Percentiles rank a stretch among this genome's conserved stretches.
Conservation (phyloP, 2,888 invertebrate species). For the Colostygia pectinataria region DNA sequence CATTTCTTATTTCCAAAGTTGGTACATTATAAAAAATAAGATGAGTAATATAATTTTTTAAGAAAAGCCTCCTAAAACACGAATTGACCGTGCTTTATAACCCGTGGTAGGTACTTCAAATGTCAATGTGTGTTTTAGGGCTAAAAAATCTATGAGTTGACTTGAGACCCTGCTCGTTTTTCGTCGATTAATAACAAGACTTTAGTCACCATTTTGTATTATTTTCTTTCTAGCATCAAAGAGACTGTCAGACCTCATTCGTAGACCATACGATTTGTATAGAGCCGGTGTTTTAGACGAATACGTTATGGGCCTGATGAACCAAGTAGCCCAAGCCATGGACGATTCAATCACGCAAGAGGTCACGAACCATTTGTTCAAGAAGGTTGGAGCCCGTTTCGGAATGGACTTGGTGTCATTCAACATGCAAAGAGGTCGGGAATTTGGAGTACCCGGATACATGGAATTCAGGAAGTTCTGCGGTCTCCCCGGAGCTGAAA, state of each 20-base stretch:
- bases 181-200: too few relatives aligned
- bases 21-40: too few relatives aligned
- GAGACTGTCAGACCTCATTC: conserved; percentile 92
- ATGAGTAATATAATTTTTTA: too few relatives aligned
- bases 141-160: too few relatives aligned
- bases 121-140: too few relatives aligned
- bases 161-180: too few relatives aligned
- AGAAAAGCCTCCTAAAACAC: background rate
- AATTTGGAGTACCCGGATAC: conserved; percentile 95
- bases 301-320: conserved; percentile 96
- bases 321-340: conserved; percentile 97
- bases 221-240: conserved; percentile 87
- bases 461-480: conserved; percentile 97
- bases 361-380: conserved; percentile 96
- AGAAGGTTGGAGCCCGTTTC: conserved; percentile 89
- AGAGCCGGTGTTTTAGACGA: conserved; percentile 95
- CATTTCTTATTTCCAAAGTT: too few relatives aligned
- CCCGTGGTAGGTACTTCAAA: too few relatives aligned
- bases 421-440: conserved; percentile 96
- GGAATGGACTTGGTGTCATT: conserved; percentile 96
- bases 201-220: too few relatives aligned
- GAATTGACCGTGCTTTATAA: too few relatives aligned
- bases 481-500: conserved; percentile 89
- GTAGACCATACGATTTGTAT: conserved; percentile 94
- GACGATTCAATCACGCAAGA: conserved; percentile 95